These are phyloP conservation scores for Camponotus pennsylvanicus DNA, from an alignment of 1,140 invertebrate species.

Conservation along the genomic window DNA sequence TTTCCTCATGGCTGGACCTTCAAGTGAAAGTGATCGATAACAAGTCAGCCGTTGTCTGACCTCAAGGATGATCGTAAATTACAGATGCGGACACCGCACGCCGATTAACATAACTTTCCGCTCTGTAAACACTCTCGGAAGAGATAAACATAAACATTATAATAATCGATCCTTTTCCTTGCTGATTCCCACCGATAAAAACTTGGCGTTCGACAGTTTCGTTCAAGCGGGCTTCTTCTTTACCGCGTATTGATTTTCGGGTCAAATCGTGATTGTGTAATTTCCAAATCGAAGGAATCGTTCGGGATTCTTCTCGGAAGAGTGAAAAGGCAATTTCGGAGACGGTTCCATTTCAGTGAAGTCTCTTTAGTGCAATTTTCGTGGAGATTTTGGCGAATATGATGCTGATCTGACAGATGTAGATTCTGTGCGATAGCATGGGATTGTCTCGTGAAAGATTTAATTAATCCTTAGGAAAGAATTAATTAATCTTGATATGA, in stretches of 20 bases:
- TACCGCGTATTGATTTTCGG: neutral
- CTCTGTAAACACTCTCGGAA: slow-evolving; percentile 8
- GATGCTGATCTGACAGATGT: neutral
- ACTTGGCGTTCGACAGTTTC: slow-evolving; percentile 1
- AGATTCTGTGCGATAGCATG: neutral
- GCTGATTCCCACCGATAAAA: slow-evolving; percentile 25
- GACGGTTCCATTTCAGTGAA: neutral
- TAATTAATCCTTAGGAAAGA: neutral
- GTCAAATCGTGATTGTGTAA: neutral
- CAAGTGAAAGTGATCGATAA: slow-evolving; percentile 29
- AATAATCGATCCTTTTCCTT: slow-evolving; percentile 39
- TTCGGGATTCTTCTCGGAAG: neutral
- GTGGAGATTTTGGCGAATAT: neutral
- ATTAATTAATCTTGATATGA: neutral
- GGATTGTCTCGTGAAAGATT: no score
- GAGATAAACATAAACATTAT: slow-evolving; percentile 37
- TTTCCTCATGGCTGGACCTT: neutral
- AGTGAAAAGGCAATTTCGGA: neutral
- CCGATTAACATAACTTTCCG: neutral
- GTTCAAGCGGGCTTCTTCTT: neutral
- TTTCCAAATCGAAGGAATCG: neutral
- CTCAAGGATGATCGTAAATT: neutral
- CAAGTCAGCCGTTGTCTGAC: slow-evolving; percentile 15
- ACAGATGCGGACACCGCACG: neutral
- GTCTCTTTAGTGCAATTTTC: neutral